Base-by-base conservation (phyloP, 2,888 invertebrate species). In the Agrotis exclamationis region DNA sequence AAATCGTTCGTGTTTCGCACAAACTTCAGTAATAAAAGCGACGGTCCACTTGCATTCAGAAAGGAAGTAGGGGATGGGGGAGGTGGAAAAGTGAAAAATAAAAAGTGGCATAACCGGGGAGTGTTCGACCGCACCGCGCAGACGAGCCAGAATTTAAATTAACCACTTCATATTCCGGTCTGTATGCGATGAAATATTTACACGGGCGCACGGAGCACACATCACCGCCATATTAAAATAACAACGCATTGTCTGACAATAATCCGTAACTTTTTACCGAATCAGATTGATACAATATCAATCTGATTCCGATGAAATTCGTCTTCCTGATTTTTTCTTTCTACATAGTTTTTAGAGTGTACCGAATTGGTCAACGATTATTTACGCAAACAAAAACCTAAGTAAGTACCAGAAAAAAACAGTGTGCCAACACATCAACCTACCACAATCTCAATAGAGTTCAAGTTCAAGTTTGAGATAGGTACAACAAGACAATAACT, bases 141-240 rank as follows among this genome's bases (percentile, higher is more conserved):
- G 86, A 86, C 87, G 86, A 91, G 91, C 82, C 91, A 90, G 93
- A 93, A 94, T 94, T 93, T 92, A 93, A 93, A 93, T 93, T 94
- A 94, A 93, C 93, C 92, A 92, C 93, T 94, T 93, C 93, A 93
- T 93, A 94, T 92, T 92, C 91, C 83, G 86, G 88, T 87, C 87
- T 87, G 87, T 84, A 86, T 85, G 88, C 87, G 84, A 89, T 93
- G 90, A 92, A 93, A 93, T 92, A 93, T 93, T 92, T 89, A 93
- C 92, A 89, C 83, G 87, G 86, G 88, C 88, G 86, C 88, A 86
- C 85, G 84, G 85, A 84, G 78, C 85, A 83, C 87, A 82, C 85
- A 87, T 85, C 84, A 84, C 74, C 78, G 76, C 80, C 77, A 80
- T 87, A 86, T 85, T 90, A 86, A 85, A 86, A 86, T 85, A 87